Base-by-base conservation (phyloP, 2,113 vertebrate species). In the Strigops habroptila region DNA sequence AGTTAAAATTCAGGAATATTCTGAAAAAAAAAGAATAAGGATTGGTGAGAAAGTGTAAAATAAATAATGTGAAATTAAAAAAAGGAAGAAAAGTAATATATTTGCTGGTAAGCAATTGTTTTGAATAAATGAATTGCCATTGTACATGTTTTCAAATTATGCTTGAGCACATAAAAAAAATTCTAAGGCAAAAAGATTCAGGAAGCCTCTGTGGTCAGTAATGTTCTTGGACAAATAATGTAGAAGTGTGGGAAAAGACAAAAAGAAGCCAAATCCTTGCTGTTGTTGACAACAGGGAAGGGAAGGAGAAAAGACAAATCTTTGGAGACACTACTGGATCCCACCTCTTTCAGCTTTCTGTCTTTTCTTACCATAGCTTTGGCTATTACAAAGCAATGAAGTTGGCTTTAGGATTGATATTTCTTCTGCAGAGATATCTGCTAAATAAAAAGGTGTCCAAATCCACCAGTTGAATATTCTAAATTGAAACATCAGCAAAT, bases 151-250 rank as follows among this genome's bases (percentile, higher is more conserved):
- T 92, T 84, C 13, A 25, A 84, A 86, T 6, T 55, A 4, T 0
- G 0, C 15, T 37, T 82, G 78, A 87, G 41, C 15, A 44, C 19
- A 64, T 18, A 41, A 92, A 63, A 75, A 95, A 88, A 2, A 1
- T 65, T 76, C 86, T 88, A 78, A 94, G 53, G 30, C 15, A 88
- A 51, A 75, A 86, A 55, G 48, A 64, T 68, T 86, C 79, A 93
- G 96, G 95, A 96, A 96, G n/a, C 39, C 48, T 94, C 35, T 79
- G 80, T 69, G 85, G 95, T 86, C 86, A 70, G 71, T 51, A 82
- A 84, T 3, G 4, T 2, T 68, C 30, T 86, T 86, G 19, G 12
- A 92, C 30, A 97, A 96, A 93, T 52, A 96, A 31, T 6, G 10
- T 51, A 55, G 5, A 77, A 83, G 39, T 79, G 69, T 92, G 95